A percentile compares a stretch with the other conserved stretches of the same genome.
Evolutionary conservation across 2,888 invertebrate genomes (phyloP).

Genomic region (Ormia ochracea): DNA sequence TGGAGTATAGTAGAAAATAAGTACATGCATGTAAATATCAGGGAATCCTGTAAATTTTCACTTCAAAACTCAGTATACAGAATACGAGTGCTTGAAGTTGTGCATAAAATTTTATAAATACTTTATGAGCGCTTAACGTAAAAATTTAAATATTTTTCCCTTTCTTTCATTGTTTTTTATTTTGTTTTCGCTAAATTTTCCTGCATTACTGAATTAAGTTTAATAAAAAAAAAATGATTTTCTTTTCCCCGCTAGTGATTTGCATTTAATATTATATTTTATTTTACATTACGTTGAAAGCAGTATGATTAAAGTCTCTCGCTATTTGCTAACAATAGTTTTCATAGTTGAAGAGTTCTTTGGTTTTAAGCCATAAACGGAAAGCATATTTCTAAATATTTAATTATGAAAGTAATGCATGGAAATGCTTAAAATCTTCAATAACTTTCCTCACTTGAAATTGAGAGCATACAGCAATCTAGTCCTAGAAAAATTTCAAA

Average conservation of each 20-base stretch:
- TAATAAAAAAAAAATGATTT: constrained; percentile 60
- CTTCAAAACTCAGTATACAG: constrained; percentile 28
- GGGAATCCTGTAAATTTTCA: background rate
- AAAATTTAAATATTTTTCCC: constrained; percentile 39
- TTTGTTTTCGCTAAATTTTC: constrained; percentile 56
- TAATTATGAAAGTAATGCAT: background rate
- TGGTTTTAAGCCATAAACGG: background rate
- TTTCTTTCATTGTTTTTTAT: background rate
- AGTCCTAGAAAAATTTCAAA: too few species aligned
- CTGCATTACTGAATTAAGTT: constrained; percentile 62
- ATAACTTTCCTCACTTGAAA: too few species aligned
- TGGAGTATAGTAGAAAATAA: background rate
- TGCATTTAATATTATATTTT: constrained; percentile 2
- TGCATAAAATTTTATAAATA: constrained; percentile 54
- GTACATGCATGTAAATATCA: background rate
- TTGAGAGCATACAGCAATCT: too few species aligned
- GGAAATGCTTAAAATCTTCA: too few species aligned
- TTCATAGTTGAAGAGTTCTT: too few species aligned
- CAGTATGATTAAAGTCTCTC: background rate
- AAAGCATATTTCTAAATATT: background rate
- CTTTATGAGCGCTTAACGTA: constrained; percentile 49
- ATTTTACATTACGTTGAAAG: background rate
- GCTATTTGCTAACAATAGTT: background rate
- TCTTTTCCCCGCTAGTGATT: constrained; percentile 11
- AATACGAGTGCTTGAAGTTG: constrained; percentile 34